Percentiles rank a stretch among this genome's conserved stretches.
phyloP scores from a whole-genome alignment of 2,888 invertebrate species.

The Pasiphila rectangulata region DNA sequence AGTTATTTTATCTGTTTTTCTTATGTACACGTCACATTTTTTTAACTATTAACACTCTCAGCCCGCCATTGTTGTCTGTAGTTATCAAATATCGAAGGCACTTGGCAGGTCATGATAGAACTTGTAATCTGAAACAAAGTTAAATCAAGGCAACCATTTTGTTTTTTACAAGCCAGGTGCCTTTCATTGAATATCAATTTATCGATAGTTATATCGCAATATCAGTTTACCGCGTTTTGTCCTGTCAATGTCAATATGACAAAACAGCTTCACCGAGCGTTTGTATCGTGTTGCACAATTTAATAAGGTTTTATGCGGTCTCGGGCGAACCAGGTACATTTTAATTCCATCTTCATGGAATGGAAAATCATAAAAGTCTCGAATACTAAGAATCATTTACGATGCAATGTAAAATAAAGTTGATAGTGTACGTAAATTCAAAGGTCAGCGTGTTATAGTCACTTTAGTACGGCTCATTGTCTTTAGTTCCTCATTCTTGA shows the following conservation, averaged over 20 bases:
- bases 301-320: conserved; percentile 11
- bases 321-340: conserved; percentile 13
- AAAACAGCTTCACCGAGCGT: conserved; percentile 22
- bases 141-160: conserved; percentile 5
- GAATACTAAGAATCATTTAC: conserved; percentile 42
- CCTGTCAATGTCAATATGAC: conserved; percentile 25
- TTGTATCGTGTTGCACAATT: conserved; percentile 21
- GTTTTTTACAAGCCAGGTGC: conserved; percentile 9
- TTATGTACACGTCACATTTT: too few species aligned
- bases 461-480: conserved; percentile 30
- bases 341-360: conserved; percentile 15
- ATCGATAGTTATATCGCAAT: conserved; percentile 15
- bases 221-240: conserved; percentile 20
- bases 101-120: neutral
- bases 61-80: too few species aligned
- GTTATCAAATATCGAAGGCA: neutral
- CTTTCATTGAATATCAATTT: conserved; percentile 12
- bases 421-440: conserved; percentile 38
- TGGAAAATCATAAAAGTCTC: conserved; percentile 34
- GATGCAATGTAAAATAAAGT: conserved; percentile 40
- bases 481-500: conserved; percentile 29
- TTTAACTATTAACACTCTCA: too few species aligned
- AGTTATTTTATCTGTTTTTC: too few species aligned
- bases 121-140: neutral
- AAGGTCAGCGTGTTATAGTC: conserved; percentile 39